Base-by-base conservation (phyloP, 2,888 invertebrate genomes). In the Axea sp. region DNA sequence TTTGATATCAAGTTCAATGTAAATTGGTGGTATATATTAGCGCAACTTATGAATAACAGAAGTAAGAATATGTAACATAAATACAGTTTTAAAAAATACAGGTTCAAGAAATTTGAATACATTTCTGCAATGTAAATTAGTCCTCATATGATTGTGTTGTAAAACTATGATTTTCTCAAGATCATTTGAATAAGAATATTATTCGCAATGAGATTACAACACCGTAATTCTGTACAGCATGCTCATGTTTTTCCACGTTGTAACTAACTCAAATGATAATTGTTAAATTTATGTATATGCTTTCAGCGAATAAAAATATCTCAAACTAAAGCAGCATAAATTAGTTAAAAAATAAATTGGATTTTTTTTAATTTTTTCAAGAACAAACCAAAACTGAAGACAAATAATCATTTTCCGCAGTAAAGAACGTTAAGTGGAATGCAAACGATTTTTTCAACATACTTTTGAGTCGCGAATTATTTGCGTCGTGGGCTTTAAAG, bases 131-230 rank as follows among this genome's bases (percentile, higher is more conserved):
- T 28, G 8, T 24, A 49, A 30, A 37, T 39, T 17, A 30, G 37
- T 49, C 12, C 60, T 39, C 30, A 22, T 2, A n/a, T 49, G 17
- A 49, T 41, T 41, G 31, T 26, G 12, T 3, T 26, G 49, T 31
- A 33, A 49, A 51, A 39, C 12, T 51, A 51, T 14, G 37, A 26
- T 51, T 62, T 62, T 62, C 62, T 53, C 51, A 53, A 33, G 53
- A 53, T 12, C 33, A 11, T 24, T 64, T 35, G 43, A 26, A 64
- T 51, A 8, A 26, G 43, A 51, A 43, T 51, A 24, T 31, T 22
- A n/a, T 8, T 17, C 15, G 43, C 31, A 64, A 51, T 53, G 28
- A 53, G 41, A 53, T 53, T 64, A 51, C 33, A 62, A 51, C 43
- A 19, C 19, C 12, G 51, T 43, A 51, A 51, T 64, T 64, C 26